These are phyloP conservation scores for Scolopax bukidnonensis DNA, from an alignment of 2,797 vertebrate genomes.

Conservation along the genomic window DNA sequence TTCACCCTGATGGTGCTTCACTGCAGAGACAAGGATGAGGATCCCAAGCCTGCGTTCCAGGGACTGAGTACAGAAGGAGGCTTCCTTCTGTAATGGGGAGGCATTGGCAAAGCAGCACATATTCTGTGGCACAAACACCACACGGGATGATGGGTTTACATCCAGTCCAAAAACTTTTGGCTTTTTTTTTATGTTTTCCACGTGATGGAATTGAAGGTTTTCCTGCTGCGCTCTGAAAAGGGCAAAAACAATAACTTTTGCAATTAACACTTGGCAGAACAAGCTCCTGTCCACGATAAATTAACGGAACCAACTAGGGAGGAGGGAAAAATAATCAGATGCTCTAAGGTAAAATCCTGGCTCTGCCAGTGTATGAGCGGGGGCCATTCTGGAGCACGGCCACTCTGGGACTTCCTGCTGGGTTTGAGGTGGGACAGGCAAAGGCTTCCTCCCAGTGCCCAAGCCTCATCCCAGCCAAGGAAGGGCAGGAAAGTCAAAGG, in stretches of 20 bases:
- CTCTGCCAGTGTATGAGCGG: neutral
- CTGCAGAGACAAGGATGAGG: neutral
- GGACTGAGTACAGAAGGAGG: neutral
- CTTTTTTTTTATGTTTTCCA: neutral
- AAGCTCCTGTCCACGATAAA: constrained; percentile 39
- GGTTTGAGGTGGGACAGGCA: neutral
- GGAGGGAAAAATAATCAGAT: neutral
- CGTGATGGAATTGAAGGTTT: neutral
- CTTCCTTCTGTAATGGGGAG: neutral
- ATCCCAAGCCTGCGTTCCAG: fast-evolving
- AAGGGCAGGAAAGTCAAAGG: neutral
- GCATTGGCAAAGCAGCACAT: neutral
- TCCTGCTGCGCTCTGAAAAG: constrained; percentile 48
- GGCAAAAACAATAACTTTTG: constrained; percentile 60
- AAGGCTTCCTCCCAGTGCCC: neutral
- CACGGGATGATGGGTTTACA: fast-evolving
- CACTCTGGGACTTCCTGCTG: neutral
- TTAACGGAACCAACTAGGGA: constrained; percentile 30
- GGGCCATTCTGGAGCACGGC: fast-evolving
- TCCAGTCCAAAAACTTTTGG: neutral
- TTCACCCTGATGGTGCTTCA: neutral
- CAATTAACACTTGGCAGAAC: constrained; percentile 66
- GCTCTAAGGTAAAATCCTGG: neutral
- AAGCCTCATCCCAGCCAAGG: neutral
- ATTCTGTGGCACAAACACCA: fast-evolving